Base-by-base conservation (phyloP, 2,888 invertebrate species). In the Eristalis intricaria region DNA sequence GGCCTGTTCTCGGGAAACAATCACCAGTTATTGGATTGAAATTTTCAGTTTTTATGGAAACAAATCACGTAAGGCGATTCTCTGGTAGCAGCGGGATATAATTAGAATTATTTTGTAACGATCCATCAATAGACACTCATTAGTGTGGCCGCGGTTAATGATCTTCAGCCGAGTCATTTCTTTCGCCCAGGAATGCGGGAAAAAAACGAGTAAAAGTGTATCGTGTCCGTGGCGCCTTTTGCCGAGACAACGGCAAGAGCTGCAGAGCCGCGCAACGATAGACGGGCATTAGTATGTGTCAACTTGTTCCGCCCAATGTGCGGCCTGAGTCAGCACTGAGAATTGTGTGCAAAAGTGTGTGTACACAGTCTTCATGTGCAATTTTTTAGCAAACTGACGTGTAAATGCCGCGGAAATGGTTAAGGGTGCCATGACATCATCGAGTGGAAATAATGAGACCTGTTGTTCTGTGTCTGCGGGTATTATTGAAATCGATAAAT, bases 201-300 rank as follows among this genome's bases (percentile, higher is more conserved):
- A n/a, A 64, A 22, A 38, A 4, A 19, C 22, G 23, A 58, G 35
- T 5, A 32, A 58, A 40, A 68, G 60, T 68, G 38, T 5, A 69
- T 50, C 61, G 56, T 63, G 56, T 5, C 61, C 19, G 35, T 70
- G 77, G 77, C 77, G 77, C 69, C 69, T 23, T 26, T 32, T 38
- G 29, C 10, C 11, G 43, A 61, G 58, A 69, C 61, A 68, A n/a
- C 68, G 60, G 35, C 15, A 69, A 32, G 32, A 32, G 32, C 32
- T 32, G 10, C 32, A 32, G 32, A 0, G 10, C 10, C 32, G 32
- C 1, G 8, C 75, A 40, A 76, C 74, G 43, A 64, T 65, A 84
- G 71, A 26, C 38, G 29, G 29, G 71, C 80, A 75, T 84, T 75
- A 76, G 71, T 81, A 76, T 68, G 71, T 81, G 84, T 81, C 84